These are phyloP conservation scores for Parotia lawesii DNA, from an alignment of 2,113 vertebrate species.

Conservation along the genomic window DNA sequence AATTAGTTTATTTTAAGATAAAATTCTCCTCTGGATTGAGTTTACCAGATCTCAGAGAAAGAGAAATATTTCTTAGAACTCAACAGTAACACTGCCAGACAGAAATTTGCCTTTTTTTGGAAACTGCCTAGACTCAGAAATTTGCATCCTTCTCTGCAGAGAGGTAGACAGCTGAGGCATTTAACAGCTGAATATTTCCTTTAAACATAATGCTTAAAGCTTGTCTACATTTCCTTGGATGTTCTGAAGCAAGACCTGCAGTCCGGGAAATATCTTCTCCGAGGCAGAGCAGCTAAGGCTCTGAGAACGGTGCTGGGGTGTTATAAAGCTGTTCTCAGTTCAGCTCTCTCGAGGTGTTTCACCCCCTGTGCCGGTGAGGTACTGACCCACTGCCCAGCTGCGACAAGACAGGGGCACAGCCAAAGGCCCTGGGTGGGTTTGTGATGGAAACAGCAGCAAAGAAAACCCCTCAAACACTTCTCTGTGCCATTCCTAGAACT, in stretches of 20 bases:
- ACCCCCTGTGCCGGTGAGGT: background rate
- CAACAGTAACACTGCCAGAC: background rate
- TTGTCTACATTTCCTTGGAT: background rate
- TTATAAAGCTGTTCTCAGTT: background rate
- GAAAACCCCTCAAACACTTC: background rate
- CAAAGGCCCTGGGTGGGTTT: background rate
- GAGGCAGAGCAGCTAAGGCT: background rate
- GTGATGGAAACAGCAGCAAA: background rate
- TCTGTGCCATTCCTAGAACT: background rate
- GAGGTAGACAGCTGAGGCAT: background rate
- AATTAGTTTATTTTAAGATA: background rate
- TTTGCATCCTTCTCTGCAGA: background rate
- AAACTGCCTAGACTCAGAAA: background rate
- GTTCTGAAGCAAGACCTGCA: background rate
- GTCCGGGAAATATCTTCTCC: background rate
- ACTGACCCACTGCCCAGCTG: background rate
- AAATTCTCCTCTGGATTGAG: background rate
- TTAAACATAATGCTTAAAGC: background rate
- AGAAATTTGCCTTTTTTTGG: background rate
- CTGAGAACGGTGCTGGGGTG: accelerated
- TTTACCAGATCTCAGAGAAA: background rate
- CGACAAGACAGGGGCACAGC: background rate
- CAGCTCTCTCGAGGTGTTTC: accelerated
- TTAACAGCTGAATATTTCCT: background rate
- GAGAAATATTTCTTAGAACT: background rate